phyloP scores from a whole-genome alignment of 1,140 invertebrate genomes.

The Bombus sylvicola region DNA sequence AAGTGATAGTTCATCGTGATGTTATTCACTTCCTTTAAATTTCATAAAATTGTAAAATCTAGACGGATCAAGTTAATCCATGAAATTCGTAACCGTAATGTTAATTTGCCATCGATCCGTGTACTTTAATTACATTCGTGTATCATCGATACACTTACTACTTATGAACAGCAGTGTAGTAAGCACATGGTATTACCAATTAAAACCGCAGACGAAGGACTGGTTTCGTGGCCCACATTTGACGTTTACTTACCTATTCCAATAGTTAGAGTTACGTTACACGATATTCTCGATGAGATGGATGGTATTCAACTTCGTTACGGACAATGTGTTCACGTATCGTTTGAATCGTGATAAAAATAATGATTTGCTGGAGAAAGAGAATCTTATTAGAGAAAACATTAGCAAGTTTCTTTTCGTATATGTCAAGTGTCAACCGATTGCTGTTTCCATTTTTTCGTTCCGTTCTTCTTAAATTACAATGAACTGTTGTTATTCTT shows the following conservation, averaged over 20 bases:
- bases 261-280: slow-evolving; percentile 42
- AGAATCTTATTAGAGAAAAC: neutral
- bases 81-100: too few species aligned
- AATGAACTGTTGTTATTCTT: too few species aligned
- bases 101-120: too few species aligned
- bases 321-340: neutral
- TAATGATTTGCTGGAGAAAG: neutral
- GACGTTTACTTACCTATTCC: slow-evolving; percentile 43
- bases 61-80: too few species aligned
- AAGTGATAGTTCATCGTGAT: too few species aligned
- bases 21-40: too few species aligned
- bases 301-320: neutral
- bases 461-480: neutral
- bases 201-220: slow-evolving; percentile 46
- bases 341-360: neutral
- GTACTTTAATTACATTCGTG: too few species aligned
- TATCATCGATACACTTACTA: too few species aligned
- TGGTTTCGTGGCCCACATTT: slow-evolving; percentile 56
- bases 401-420: neutral
- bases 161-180: neutral
- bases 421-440: neutral
- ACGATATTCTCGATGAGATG: slow-evolving; percentile 39
- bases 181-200: neutral
- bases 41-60: too few species aligned
- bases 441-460: too few species aligned